Conservation (phyloP, 2,113 vertebrate genomes). For the Misgurnus anguillicaudatus region DNA sequence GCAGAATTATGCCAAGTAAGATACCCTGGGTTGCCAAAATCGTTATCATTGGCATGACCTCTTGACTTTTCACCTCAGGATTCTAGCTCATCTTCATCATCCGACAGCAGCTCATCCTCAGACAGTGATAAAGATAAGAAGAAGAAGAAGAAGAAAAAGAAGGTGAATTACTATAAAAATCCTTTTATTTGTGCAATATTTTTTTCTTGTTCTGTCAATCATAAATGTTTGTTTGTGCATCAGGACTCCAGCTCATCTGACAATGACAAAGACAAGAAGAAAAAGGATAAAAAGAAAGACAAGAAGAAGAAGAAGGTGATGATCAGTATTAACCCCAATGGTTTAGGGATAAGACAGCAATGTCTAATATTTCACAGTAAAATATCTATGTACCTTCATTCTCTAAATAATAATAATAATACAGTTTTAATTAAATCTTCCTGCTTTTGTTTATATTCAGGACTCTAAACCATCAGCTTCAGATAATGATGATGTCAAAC, state of each 20-base stretch:
- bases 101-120: not conserved
- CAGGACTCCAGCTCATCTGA: no score
- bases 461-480: no score
- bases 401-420: not conserved
- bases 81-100: conserved; percentile 6
- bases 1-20: no score
- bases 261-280: conserved; percentile 1
- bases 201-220: no score
- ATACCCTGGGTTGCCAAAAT: no score
- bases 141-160: not conserved
- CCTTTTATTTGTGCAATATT: no score
- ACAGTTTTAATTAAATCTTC: not conserved
- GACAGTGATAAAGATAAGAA: conserved; percentile 7
- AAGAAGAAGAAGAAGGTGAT: conserved; percentile 1
- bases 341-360: no score
- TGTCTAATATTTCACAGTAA: no score
- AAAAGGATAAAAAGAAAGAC: not conserved
- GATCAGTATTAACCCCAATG: not conserved
- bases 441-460: not conserved
- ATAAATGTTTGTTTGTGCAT: no score
- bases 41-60: no score
- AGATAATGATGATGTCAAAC: not conserved
- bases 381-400: no score
- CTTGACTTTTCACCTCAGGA: not conserved
- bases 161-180: no score